Evolutionary conservation across 1,140 invertebrate species (phyloP).

Genomic region (Neodiprion virginianus): DNA sequence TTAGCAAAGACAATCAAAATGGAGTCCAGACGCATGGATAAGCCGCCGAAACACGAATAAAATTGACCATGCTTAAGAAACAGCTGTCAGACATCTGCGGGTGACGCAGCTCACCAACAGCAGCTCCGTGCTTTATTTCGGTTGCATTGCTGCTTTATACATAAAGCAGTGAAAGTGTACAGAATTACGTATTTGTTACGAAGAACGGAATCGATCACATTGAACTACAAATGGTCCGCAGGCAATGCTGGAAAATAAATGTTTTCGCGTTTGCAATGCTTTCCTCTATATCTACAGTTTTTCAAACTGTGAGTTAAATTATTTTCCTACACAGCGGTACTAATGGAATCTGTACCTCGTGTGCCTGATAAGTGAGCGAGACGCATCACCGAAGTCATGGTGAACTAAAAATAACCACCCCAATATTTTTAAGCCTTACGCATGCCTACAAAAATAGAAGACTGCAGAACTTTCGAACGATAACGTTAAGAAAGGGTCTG

Average conservation of each 20-base stretch:
- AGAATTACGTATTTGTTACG: too few relatives aligned
- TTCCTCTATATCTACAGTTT: too few relatives aligned
- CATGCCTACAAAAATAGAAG: background rate
- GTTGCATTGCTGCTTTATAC: background rate
- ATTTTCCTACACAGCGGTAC: too few relatives aligned
- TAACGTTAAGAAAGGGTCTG: slow-evolving; percentile 4
- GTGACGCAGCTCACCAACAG: background rate
- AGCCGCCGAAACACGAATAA: background rate
- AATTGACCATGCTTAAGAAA: background rate
- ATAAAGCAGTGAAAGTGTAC: too few relatives aligned
- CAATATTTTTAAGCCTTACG: background rate
- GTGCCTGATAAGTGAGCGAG: background rate
- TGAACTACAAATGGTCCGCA: too few relatives aligned
- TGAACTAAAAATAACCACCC: background rate
- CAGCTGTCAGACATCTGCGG: slow-evolving; percentile 3
- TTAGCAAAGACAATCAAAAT: slow-evolving; percentile 3
- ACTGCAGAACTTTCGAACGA: background rate
- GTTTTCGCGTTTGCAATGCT: too few relatives aligned
- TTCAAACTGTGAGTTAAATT: too few relatives aligned
- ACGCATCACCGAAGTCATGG: background rate
- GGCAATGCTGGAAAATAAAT: too few relatives aligned
- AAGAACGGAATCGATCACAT: too few relatives aligned
- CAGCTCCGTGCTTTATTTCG: background rate
- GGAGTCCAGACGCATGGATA: background rate
- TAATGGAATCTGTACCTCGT: too few relatives aligned